These are phyloP conservation scores for Palythoa heliodiscus DNA, from an alignment of 92 coral and sea anemone genomes.

Conservation along the genomic window DNA sequence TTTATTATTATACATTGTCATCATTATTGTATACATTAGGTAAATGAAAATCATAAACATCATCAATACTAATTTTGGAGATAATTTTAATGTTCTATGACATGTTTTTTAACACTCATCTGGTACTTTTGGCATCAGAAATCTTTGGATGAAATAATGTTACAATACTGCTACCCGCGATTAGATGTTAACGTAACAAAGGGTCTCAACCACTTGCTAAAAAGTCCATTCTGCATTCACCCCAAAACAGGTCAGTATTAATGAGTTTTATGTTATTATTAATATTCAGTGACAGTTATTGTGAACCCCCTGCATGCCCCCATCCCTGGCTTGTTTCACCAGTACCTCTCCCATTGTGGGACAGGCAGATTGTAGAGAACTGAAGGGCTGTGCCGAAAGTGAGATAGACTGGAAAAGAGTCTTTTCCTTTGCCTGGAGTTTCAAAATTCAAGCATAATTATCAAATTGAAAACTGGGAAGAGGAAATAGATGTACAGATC, in stretches of 20 bases:
- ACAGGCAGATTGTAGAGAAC: too few species aligned
- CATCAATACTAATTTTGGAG: too few species aligned
- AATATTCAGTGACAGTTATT: neutral
- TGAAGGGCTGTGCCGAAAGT: too few species aligned
- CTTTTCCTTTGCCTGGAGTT: too few species aligned
- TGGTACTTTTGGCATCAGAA: conserved; percentile 5
- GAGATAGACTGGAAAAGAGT: too few species aligned
- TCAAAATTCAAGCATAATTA: too few species aligned
- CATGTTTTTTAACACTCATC: neutral
- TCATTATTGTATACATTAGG: neutral
- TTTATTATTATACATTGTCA: too few species aligned
- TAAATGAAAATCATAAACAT: neutral
- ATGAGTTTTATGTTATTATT: neutral
- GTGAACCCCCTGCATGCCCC: neutral
- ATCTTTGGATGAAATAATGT: conserved; percentile 75
- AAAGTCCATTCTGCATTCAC: conserved; percentile 97
- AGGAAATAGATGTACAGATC: too few species aligned
- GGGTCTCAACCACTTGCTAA: conserved; percentile 92
- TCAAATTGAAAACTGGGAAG: too few species aligned
- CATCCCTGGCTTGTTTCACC: too few species aligned
- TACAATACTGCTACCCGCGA: conserved; percentile 95
- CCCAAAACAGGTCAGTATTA: conserved; percentile 87
- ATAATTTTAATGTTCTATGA: neutral
- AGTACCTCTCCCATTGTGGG: too few species aligned
- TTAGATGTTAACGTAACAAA: conserved; percentile 97